Conservation (phyloP, 2,888 invertebrate genomes). For the Sphaerophoria rueppellii region DNA sequence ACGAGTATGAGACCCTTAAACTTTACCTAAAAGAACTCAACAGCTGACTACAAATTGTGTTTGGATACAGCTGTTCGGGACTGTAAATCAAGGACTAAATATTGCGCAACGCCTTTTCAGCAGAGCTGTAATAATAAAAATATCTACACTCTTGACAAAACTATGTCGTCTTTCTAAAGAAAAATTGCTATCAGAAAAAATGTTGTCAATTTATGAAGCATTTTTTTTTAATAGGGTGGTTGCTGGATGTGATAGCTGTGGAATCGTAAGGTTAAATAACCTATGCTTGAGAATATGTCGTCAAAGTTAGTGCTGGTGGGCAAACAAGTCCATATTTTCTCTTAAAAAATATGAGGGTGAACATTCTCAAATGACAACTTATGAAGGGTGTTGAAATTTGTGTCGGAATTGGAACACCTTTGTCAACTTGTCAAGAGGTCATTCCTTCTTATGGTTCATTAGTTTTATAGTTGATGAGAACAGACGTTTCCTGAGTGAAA, state of each 20-base stretch:
- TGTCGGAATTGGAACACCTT: conserved; percentile 1
- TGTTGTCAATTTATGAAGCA: not conserved
- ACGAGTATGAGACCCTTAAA: not conserved
- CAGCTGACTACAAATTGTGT: not conserved
- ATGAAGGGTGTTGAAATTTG: conserved; percentile 33
- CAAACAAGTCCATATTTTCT: not conserved
- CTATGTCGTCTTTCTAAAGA: not conserved
- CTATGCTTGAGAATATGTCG: not conserved
- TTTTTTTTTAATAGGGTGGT: not conserved
- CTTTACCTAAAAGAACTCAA: not conserved
- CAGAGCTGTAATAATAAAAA: conserved; percentile 1
- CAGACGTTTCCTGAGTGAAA: not conserved
- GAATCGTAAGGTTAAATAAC: not conserved
- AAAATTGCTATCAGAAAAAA: not conserved
- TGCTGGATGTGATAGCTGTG: not conserved
- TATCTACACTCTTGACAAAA: not conserved
- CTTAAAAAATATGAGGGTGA: conserved; percentile 26
- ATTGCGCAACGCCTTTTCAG: not conserved
- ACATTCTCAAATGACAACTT: conserved; percentile 37
- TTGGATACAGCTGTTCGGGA: not conserved
- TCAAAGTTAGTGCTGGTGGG: not conserved
- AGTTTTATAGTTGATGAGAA: not conserved
- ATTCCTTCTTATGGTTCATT: not conserved
- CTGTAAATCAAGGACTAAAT: not conserved
- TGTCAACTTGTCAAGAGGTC: conserved; percentile 10